phyloP scores from a whole-genome alignment of 2,113 vertebrate genomes.

The Crotalus viridis region DNA sequence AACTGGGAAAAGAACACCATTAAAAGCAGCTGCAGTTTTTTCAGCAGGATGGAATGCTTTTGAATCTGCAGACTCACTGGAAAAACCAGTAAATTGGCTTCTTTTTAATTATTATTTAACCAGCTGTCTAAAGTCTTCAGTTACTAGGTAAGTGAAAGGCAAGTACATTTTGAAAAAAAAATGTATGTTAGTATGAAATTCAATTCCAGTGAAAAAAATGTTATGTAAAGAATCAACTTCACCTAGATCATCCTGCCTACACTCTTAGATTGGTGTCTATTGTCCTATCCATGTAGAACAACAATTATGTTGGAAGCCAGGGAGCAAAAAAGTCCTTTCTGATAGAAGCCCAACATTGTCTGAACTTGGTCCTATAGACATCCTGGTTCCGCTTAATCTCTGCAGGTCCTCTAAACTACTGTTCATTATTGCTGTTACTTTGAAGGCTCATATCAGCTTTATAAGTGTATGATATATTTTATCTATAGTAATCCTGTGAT shows the following conservation, averaged over 20 bases:
- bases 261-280: background rate
- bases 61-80: conserved; percentile 89
- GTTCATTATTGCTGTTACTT: background rate
- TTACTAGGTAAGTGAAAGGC: conserved; percentile 85
- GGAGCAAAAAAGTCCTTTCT: background rate
- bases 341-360: background rate
- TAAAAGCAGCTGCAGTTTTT: conserved; percentile 92
- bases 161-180: conserved; percentile 28
- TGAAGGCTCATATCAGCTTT: background rate
- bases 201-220: background rate
- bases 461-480: background rate
- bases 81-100: conserved; percentile 95
- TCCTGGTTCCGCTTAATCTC: background rate
- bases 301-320: background rate
- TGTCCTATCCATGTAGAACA: background rate
- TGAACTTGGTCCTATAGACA: background rate
- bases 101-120: conserved; percentile 99
- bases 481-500: background rate
- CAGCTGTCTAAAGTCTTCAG: conserved; percentile 92
- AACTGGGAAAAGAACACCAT: conserved; percentile 84
- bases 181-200: conserved; percentile 39
- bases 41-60: conserved; percentile 97
- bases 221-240: background rate
- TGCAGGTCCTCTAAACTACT: background rate
- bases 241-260: background rate